phyloP scores from a whole-genome alignment of 2,113 vertebrate species.

The human (Homo sapiens) region DNA sequence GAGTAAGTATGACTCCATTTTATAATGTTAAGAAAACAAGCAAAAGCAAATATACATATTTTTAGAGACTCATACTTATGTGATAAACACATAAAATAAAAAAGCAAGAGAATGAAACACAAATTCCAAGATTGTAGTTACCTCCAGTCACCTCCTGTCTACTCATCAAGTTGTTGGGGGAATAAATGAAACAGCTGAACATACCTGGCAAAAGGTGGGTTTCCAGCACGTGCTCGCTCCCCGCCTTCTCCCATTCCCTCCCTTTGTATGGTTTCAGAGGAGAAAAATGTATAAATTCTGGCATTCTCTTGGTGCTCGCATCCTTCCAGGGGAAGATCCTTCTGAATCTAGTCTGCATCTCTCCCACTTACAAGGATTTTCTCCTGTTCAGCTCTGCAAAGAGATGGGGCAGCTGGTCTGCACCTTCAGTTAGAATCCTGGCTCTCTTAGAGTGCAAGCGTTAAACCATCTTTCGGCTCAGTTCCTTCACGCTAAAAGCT shows the following conservation, averaged over 20 bases:
- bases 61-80: background rate
- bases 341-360: background rate
- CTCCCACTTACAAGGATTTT: background rate
- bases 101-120: background rate
- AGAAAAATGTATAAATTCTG: background rate
- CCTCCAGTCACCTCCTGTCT: too few species aligned
- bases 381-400: background rate
- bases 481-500: background rate
- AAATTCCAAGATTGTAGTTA: background rate
- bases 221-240: fast-evolving
- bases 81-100: background rate
- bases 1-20: background rate
- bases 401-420: background rate
- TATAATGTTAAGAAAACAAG: background rate
- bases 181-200: background rate
- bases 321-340: background rate
- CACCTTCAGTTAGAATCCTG: background rate
- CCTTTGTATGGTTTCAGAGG: background rate
- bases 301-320: background rate
- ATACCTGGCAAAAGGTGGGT: fast-evolving
- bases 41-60: background rate
- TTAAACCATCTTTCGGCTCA: background rate
- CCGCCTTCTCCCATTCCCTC: too few species aligned
- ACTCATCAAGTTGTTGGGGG: background rate
- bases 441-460: background rate